A percentile compares a stretch with the other conserved stretches of the same genome.
Conservation (phyloP, 2,797 vertebrate genomes). For the Tragopan temminckii region DNA sequence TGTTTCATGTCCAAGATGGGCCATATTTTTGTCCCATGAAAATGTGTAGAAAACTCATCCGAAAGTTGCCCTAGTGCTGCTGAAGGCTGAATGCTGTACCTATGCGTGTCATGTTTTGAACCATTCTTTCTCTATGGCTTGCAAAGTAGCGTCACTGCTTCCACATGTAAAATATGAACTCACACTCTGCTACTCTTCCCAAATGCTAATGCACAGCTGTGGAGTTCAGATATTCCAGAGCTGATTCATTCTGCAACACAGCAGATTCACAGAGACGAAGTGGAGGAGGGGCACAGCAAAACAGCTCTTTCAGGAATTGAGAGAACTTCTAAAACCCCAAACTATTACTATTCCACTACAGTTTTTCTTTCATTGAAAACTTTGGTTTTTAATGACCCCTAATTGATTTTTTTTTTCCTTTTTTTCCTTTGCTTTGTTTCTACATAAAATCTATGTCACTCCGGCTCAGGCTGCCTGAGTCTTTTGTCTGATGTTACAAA, state of each 20-base stretch:
- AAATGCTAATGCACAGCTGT: conserved; percentile 75
- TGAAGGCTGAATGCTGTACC: neutral
- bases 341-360: conserved; percentile 35
- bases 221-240: conserved; percentile 53
- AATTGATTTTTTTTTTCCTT: neutral
- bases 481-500: conserved; percentile 77
- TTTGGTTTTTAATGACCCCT: conserved; percentile 55
- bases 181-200: conserved; percentile 22
- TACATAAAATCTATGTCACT: conserved; percentile 64
- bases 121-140: neutral
- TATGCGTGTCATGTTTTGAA: neutral
- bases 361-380: conserved; percentile 68
- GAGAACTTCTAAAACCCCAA: conserved; percentile 40
- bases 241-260: conserved; percentile 69
- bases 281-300: conserved; percentile 61
- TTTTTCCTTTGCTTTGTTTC: conserved; percentile 60
- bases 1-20: neutral
- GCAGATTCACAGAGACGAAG: conserved; percentile 13
- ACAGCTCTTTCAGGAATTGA: conserved; percentile 55
- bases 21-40: neutral
- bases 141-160: neutral
- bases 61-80: neutral
- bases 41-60: neutral
- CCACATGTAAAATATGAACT: conserved; percentile 43
- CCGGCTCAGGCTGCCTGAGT: conserved; percentile 46